Evolutionary conservation across 2,797 vertebrate species (phyloP).

Genomic region (Megaceryle alcyon): DNA sequence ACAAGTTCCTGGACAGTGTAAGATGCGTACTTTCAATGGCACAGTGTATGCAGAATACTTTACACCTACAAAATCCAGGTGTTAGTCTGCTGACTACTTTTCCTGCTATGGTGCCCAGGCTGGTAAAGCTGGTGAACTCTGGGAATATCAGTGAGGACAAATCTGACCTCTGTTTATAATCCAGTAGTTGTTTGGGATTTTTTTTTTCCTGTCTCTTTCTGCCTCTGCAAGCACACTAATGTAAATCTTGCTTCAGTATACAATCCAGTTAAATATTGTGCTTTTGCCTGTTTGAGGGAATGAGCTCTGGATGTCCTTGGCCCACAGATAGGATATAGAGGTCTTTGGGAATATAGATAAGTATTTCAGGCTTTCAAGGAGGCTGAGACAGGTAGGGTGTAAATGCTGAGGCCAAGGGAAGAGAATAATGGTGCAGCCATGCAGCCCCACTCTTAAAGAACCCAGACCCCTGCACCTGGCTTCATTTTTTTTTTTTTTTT

Average conservation of each 20-base stretch:
- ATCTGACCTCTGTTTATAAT: background rate
- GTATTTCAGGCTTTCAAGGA: background rate
- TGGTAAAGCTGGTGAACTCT: background rate
- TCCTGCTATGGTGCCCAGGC: background rate
- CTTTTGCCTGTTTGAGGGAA: background rate
- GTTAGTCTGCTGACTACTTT: background rate
- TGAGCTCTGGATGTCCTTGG: background rate
- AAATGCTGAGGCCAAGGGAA: background rate
- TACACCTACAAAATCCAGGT: background rate
- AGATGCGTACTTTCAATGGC: background rate
- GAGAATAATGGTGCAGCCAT: background rate
- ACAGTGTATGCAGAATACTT: background rate
- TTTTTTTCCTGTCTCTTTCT: background rate
- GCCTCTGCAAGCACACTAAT: background rate
- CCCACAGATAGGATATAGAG: background rate
- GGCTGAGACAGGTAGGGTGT: background rate
- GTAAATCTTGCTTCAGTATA: background rate
- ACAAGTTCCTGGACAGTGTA: background rate
- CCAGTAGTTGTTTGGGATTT: background rate
- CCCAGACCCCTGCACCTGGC: background rate
- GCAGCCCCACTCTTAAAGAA: background rate
- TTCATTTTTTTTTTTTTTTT: background rate
- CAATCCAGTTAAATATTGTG: background rate
- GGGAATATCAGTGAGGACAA: background rate
- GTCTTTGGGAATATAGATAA: background rate